phyloP scores from a whole-genome alignment of 2,797 vertebrate species.

The Cygnus olor region DNA sequence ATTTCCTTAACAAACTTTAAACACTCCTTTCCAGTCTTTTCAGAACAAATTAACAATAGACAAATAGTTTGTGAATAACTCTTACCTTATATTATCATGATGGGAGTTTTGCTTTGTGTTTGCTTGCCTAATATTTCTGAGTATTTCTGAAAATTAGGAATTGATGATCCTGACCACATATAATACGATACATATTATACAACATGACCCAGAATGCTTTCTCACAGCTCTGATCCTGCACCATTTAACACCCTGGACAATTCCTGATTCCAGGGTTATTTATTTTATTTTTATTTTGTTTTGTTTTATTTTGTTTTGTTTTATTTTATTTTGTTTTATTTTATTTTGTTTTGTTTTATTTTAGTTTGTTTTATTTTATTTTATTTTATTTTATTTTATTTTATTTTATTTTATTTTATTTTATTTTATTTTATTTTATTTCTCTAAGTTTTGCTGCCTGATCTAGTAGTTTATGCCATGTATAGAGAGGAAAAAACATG shows the following conservation, averaged over 20 bases:
- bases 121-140: slow-evolving; percentile 53
- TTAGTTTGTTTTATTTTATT: too few relatives aligned
- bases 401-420: neutral
- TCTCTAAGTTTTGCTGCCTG: neutral
- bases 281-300: too few relatives aligned
- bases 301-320: too few relatives aligned
- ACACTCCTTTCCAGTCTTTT: neutral
- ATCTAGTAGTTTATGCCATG: neutral
- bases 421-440: neutral
- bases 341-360: too few relatives aligned
- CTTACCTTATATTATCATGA: slow-evolving; percentile 43
- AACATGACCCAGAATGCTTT: neutral
- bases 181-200: neutral
- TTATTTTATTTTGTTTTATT: too few relatives aligned
- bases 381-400: too few relatives aligned
- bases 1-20: slow-evolving; percentile 56
- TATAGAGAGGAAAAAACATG: neutral
- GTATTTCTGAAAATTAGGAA: slow-evolving; percentile 50
- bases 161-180: neutral
- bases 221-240: neutral
- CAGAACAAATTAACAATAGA: slow-evolving; percentile 59
- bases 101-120: neutral
- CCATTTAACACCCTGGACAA: neutral
- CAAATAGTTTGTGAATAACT: slow-evolving; percentile 26
- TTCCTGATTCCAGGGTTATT: neutral